Evolutionary conservation across 35 echinoderm and acorn worm genomes (phyloP), one percentile per base, ranked within the genome.

Genomic region (Patiria miniata): DNA sequence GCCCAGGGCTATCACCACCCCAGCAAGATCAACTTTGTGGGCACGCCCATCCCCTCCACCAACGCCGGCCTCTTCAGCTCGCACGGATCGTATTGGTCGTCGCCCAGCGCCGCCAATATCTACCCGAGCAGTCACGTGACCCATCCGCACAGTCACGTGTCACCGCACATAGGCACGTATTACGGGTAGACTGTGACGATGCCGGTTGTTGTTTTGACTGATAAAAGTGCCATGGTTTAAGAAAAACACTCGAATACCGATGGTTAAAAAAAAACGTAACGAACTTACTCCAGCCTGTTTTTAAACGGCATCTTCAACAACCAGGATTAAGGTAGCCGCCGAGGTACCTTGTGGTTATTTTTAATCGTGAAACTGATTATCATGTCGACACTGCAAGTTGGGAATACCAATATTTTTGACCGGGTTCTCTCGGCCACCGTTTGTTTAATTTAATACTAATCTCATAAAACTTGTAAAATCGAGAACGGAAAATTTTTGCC

Each of bases 111-210:
- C 12, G 88, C 96, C 18, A 98, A 98, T 83, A 98, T 98, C 51
- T 98, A 98, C 83, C 92, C 96, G 26, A 90, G 89, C 36, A 86
- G 96, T 94, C 96, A 98, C 84, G 96, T 98, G 92, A 86, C 96
- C 36, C 93, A 99, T 77, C 96, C 92, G 68, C 96, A 94, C 57
- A 87, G 96, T 84, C 96, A 99, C 73, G 87, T 99, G 93, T 86
- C 96, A 16, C 82, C 92, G 51, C 96, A 99, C 87, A 90, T 99
- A 86, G 96, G 96, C 34, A 91, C 96, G 8, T 99, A 99, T 73
- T 99, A 94, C 59, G 93, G 91, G 81, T 93, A 88, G 89, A 86
- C 23, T 14, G 40, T 7, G 57, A 36, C 14, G 10, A 34, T 37
- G 14, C n/a, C n/a, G n/a, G n/a, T n/a, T 84, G 57, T 36, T 84